Percentiles rank a stretch among this genome's conserved stretches.
Evolutionary conservation across 2,888 invertebrate genomes (phyloP).

Genomic region (Catocala sponsa): DNA sequence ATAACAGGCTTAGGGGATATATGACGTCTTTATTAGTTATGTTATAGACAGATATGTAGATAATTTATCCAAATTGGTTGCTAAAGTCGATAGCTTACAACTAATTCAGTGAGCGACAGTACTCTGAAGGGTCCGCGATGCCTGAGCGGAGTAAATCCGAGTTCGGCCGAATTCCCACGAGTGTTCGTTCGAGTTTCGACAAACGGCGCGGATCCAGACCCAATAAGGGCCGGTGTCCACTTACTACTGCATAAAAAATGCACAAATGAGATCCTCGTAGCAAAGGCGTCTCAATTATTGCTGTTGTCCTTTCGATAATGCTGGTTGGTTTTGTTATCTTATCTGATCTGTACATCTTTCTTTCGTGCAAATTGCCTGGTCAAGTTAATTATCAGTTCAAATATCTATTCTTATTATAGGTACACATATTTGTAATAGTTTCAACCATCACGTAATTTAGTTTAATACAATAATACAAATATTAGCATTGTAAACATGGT

Average conservation of each 20-base stretch:
- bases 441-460: no score
- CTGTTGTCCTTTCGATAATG: constrained; percentile 3
- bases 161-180: constrained; percentile 68
- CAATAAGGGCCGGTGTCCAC: constrained; percentile 44
- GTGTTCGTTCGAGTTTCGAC: constrained; percentile 65
- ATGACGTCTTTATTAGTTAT: no score
- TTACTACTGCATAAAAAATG: constrained; percentile 48
- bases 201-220: constrained; percentile 50
- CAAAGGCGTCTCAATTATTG: constrained; percentile 7
- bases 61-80: neutral
- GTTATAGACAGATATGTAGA: neutral
- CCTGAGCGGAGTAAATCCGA: constrained; percentile 66
- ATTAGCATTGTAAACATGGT: no score
- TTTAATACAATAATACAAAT: no score
- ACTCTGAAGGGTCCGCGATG: constrained; percentile 56
- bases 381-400: no score
- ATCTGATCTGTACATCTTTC: neutral
- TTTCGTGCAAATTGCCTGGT: no score
- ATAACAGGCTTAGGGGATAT: no score
- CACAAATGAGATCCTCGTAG: constrained; percentile 31
- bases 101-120: constrained; percentile 48
- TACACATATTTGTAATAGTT: no score
- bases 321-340: neutral
- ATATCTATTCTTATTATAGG: no score
- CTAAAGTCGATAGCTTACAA: constrained; percentile 6